Evolutionary conservation across 2,113 vertebrate species (phyloP).

Genomic region (Struthidea cinerea): DNA sequence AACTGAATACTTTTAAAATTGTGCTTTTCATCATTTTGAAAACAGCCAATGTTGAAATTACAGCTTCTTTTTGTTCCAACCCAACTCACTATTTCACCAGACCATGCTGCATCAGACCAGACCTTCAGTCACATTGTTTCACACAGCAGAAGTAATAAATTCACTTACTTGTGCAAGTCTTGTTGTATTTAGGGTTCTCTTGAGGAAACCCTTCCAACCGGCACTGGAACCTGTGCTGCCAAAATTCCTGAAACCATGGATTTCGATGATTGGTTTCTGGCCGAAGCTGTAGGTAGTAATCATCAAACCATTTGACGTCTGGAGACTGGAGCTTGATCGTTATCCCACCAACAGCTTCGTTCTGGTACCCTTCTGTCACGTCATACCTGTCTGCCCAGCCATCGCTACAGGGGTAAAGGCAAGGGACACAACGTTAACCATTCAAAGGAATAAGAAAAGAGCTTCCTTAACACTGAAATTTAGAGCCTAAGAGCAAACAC

Average conservation of each 20-base stretch:
- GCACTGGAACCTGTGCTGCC: conserved; percentile 96
- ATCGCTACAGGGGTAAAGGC: conserved; percentile 76
- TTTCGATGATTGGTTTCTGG: conserved; percentile 93
- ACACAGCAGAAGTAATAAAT: background rate
- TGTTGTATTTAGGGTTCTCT: conserved; percentile 91
- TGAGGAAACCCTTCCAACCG: conserved; percentile 87
- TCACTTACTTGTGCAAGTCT: conserved; percentile 92
- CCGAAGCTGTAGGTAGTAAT: conserved; percentile 93
- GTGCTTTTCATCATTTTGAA: background rate
- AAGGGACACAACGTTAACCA: background rate
- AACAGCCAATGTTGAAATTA: background rate
- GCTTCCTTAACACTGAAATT: background rate
- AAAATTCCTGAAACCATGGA: conserved; percentile 98
- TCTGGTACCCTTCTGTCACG: conserved; percentile 92
- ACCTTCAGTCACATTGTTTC: background rate
- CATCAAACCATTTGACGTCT: conserved; percentile 97
- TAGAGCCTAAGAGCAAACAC: background rate
- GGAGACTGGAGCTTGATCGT: conserved; percentile 99
- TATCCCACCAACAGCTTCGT: conserved; percentile 92
- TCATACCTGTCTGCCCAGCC: conserved; percentile 98
- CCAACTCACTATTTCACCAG: background rate
- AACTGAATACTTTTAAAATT: background rate
- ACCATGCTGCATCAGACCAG: background rate
- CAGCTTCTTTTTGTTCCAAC: background rate
- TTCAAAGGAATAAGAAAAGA: background rate